Evolutionary conservation across 2,888 invertebrate genomes (phyloP), one percentile per base, ranked within the genome.

Genomic region (Perizoma affinitatum): DNA sequence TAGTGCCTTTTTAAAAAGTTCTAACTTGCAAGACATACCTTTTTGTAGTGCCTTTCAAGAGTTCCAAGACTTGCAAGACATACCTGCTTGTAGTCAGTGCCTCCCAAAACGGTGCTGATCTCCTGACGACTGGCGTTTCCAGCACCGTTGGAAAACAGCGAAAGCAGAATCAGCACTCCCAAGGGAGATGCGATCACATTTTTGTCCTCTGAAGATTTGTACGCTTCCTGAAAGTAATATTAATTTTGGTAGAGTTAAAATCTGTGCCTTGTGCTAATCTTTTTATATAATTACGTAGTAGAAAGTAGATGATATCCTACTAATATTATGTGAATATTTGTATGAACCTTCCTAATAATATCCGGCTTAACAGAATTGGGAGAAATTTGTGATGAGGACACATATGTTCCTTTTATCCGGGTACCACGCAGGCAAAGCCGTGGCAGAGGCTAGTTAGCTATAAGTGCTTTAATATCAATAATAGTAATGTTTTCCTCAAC

Each of bases 161-260:
- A 75, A 6, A 84, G 72, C 7, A 84, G 68, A 4, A 73, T 67
- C 58, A 82, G 67, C 7, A 78, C 75, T 0, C 82, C 80, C 7
- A 84, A 68, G 4, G 84, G 85, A 0, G 84, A 84, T 0, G 79
- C 65, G 4, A 85, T 72, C 40, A 85, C 75, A 61, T 81, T 85
- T 69, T 83, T 84, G 44, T 80, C 69, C 0, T 56, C 33, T 4
- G 72, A 74, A 4, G 38, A 42, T 3, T 74, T 65, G 65, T 76
- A 84, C 0, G 76, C 69, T 56, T 74, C 82, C 83, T 83, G 69
- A 4, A 62, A 66, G 57, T 34, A 22, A 43, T 7, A 44, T 6
- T 6, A 5, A 11, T 11, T 7, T 44, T 6, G 6, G 4, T 22
- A 4, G 38, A 38, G n/a, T 6, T 38, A 38, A 38, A 8, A 38